Base-by-base conservation (phyloP, 2,888 invertebrate genomes). In the Germaria angustata region DNA sequence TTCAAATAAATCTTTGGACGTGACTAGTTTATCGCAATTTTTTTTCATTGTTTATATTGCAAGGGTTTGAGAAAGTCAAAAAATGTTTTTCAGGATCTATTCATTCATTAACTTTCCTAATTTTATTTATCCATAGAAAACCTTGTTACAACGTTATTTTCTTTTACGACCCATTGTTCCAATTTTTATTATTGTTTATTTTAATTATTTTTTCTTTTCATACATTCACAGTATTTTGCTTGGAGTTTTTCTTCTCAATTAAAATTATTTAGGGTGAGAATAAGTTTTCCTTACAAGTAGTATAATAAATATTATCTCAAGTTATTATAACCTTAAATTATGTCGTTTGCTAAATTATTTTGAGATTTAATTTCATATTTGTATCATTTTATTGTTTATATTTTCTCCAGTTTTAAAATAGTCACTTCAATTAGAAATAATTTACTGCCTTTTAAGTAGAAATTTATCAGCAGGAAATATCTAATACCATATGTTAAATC, bases 111-210 rank as follows among this genome's bases (percentile, higher is more conserved):
- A 11, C 11, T 57, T 5, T 2, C 8, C 36, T 57, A 51, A 11
- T 51, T 17, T n/a, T 51, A 32, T 55, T 32, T 28, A 28, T 28
- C 4, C 4, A 17, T 28, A 32, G 32, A 17, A 13, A 28, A 28
- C 17, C 28, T 49, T 65, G 46, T 34, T 49, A 34, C 34, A n/a
- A 46, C 36, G 51, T 36, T 66, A 51, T 34, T 46, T 20, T n/a
- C 8, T 11, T 57, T 57, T 46, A 46, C 15, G 44, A 71, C 13
- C 57, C 57, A 71, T 57, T 57, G 57, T 57, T 57, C 32, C 41
- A 71, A 71, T 57, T 46, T 9, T 71, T 71, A 36, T 66, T 49
- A 20, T 41, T 24, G 24, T 15, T 53, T 32, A 13, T 49, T 22
- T 49, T 55, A 28, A 11, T n/a, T 49, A 32, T 41, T 28, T 5